Evolutionary conservation across 2,888 invertebrate genomes (phyloP).

Genomic region (Syrista parreyssii): DNA sequence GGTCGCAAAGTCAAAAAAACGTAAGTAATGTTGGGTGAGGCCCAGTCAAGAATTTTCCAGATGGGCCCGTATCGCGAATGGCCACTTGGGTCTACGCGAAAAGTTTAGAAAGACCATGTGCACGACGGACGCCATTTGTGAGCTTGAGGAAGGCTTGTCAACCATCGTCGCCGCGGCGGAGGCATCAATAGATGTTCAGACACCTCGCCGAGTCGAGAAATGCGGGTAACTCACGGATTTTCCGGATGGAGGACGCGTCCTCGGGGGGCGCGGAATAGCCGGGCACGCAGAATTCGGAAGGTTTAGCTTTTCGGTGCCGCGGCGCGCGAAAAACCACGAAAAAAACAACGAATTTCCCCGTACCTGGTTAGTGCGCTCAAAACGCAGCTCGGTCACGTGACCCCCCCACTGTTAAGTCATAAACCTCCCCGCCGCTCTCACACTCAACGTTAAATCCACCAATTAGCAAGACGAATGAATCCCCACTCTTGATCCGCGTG

Average conservation of each 20-base stretch:
- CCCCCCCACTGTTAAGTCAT: conserved; percentile 47
- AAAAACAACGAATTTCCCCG: conserved; percentile 67
- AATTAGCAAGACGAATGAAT: neutral
- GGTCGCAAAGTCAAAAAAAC: neutral
- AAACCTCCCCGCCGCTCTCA: conserved; percentile 12
- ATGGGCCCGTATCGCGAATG: neutral
- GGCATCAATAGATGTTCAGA: conserved; percentile 41
- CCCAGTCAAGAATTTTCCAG: neutral
- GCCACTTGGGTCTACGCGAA: neutral
- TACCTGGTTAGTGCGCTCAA: conserved; percentile 79
- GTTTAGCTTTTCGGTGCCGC: conserved; percentile 45
- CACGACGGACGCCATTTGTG: conserved; percentile 60
- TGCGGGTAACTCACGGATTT: conserved; percentile 47
- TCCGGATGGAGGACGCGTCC: conserved; percentile 39
- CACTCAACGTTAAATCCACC: neutral
- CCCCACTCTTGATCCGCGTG: neutral
- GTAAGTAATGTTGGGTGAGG: neutral
- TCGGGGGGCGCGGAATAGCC: conserved; percentile 36
- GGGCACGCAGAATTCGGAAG: conserved; percentile 43
- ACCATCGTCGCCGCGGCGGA: conserved; percentile 49
- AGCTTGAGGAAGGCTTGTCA: conserved; percentile 56
- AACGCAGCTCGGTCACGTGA: conserved; percentile 79
- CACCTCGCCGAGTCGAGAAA: conserved; percentile 41
- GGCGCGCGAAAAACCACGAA: conserved; percentile 54
- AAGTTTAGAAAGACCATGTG: conserved; percentile 51